These are phyloP conservation scores for Varanus komodoensis DNA, from an alignment of 2,113 vertebrate species.

Conservation along the genomic window DNA sequence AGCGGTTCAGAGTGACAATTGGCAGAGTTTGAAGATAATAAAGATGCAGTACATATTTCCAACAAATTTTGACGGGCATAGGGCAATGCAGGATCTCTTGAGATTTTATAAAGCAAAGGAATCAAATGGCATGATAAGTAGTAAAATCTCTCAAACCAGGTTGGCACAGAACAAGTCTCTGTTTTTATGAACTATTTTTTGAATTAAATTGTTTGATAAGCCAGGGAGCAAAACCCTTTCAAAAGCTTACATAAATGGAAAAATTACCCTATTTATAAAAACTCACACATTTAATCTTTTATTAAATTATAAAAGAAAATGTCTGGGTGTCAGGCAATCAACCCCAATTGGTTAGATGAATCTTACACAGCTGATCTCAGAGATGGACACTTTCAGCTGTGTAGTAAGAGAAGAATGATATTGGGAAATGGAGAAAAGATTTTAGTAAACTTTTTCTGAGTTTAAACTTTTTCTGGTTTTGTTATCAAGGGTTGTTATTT, in stretches of 20 bases:
- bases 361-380: constrained; percentile 5
- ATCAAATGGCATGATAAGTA: neutral
- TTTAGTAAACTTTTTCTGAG: constrained; percentile 46
- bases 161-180: neutral
- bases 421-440: constrained; percentile 44
- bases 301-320: neutral
- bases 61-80: neutral
- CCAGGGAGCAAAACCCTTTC: neutral
- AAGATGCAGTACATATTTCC: neutral
- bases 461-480: constrained; percentile 8
- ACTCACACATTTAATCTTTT: neutral
- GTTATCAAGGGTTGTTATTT: neutral
- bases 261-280: neutral
- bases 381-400: constrained; percentile 32
- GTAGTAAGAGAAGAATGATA: neutral
- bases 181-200: neutral
- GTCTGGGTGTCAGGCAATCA: neutral
- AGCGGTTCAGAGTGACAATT: neutral
- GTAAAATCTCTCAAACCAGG: neutral
- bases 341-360: constrained; percentile 5
- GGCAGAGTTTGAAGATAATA: neutral
- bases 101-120: neutral
- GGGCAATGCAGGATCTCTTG: neutral
- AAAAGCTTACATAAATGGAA: neutral
- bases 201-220: neutral